Conservation (phyloP, 2,113 vertebrate species). For the Raphicerus campestris region DNA sequence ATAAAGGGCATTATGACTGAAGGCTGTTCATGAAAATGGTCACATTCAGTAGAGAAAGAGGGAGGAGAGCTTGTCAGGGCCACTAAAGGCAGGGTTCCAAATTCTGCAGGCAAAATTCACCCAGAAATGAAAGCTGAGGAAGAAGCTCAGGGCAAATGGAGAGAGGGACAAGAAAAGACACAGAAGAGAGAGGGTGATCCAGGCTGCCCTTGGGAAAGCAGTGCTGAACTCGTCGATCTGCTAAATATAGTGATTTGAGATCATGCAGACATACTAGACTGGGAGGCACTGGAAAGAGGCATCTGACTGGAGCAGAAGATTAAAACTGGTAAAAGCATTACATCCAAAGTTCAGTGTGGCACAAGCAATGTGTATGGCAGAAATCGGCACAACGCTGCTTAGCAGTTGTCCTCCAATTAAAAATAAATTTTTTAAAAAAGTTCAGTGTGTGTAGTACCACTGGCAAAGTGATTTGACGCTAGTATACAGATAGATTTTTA, state of each 20-base stretch:
- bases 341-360: too few relatives aligned
- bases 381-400: background rate
- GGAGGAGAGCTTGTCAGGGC: background rate
- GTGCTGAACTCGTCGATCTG: background rate
- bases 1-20: background rate
- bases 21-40: background rate
- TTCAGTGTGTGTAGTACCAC: background rate
- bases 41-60: background rate
- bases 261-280: rapidly evolving
- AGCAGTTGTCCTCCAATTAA: background rate
- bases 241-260: background rate
- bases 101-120: background rate
- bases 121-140: background rate
- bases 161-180: background rate
- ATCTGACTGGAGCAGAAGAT: background rate
- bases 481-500: background rate
- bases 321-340: too few relatives aligned
- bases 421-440: background rate
- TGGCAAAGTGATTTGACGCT: background rate
- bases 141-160: background rate
- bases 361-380: background rate
- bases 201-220: background rate
- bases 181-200: background rate
- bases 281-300: background rate
- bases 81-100: background rate